These are phyloP conservation scores for Terrapene triunguis DNA, from an alignment of 2,113 vertebrate genomes.

Conservation along the genomic window DNA sequence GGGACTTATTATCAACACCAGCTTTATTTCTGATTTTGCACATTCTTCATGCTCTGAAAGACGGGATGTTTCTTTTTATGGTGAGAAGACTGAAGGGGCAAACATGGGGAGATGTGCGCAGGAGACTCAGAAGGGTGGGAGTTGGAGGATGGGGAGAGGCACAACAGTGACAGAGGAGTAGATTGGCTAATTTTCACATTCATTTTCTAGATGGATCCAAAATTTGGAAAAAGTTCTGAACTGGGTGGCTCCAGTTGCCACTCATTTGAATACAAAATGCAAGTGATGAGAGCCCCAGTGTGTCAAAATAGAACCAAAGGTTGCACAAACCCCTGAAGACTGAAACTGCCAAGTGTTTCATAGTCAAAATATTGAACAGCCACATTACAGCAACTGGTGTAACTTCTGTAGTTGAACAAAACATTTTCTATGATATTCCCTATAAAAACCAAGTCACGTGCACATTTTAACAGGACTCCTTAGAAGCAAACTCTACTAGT, in stretches of 20 bases:
- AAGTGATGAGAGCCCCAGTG: background rate
- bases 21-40: background rate
- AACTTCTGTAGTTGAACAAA: background rate
- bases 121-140: background rate
- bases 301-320: background rate
- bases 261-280: background rate
- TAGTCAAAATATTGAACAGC: background rate
- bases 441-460: background rate
- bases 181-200: slow-evolving; percentile 5
- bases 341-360: fast-evolving
- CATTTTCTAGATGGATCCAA: slow-evolving; percentile 9
- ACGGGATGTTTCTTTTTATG: background rate
- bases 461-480: background rate
- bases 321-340: background rate
- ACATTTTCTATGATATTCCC: background rate
- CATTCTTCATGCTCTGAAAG: background rate
- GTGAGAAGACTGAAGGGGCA: background rate
- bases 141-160: background rate
- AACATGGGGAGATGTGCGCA: background rate
- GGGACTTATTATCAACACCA: background rate
- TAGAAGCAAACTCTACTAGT: slow-evolving; percentile 65
- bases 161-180: background rate
- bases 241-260: background rate
- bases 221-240: background rate
- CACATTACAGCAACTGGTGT: background rate